phyloP scores from a whole-genome alignment of 1,140 invertebrate species.

The Drosophila sulfurigaster region DNA sequence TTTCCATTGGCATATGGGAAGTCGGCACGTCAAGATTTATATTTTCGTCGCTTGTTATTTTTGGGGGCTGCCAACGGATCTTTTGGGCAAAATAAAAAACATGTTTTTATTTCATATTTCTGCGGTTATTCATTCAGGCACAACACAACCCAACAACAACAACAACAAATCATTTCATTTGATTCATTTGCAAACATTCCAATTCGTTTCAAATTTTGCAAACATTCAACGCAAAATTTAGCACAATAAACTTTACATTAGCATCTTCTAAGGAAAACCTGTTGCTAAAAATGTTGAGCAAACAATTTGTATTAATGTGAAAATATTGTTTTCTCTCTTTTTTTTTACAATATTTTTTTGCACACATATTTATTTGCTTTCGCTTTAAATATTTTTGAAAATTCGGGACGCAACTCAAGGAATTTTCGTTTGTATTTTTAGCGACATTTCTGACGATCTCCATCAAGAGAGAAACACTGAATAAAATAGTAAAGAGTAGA shows the following conservation, averaged over 20 bases:
- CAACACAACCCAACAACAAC: neutral
- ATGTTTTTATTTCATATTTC: conserved; percentile 72
- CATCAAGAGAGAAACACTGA: neutral
- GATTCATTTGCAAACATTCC: conserved; percentile 51
- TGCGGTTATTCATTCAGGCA: conserved; percentile 59
- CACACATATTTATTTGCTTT: neutral
- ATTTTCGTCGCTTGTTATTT: conserved; percentile 68
- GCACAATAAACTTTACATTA: conserved; percentile 22
- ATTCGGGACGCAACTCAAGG: neutral
- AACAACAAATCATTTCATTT: conserved; percentile 46
- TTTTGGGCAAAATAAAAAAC: conserved; percentile 63
- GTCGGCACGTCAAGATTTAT: conserved; percentile 58
- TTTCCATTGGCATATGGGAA: conserved; percentile 68
- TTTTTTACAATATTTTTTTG: neutral
- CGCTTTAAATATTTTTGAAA: neutral
- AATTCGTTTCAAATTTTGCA: conserved; percentile 4
- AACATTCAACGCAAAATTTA: neutral
- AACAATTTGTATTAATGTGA: neutral
- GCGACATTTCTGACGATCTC: neutral
- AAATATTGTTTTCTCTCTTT: neutral
- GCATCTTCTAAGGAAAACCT: neutral
- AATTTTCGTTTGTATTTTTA: neutral
- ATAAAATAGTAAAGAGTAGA: neutral
- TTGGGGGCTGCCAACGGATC: conserved; percentile 47
- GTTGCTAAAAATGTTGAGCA: neutral